phyloP scores from a whole-genome alignment of 2,113 vertebrate species.

The Menura novaehollandiae region DNA sequence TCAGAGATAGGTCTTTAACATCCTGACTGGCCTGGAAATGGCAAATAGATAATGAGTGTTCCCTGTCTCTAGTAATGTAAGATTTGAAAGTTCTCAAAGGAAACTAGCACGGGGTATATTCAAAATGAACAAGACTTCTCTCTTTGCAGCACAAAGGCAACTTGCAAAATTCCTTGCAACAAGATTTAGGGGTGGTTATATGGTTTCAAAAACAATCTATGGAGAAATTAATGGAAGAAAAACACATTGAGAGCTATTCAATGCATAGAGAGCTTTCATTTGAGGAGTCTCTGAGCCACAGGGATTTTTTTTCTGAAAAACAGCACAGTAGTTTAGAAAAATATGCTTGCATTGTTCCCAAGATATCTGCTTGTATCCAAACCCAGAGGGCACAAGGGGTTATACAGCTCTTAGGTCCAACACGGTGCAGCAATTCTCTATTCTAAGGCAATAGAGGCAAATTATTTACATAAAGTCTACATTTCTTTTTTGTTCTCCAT shows the following conservation, averaged over 20 bases:
- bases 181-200: background rate
- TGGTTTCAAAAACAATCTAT: background rate
- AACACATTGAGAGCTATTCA: background rate
- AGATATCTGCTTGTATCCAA: background rate
- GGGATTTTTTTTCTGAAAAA: background rate
- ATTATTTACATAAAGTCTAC: background rate
- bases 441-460: background rate
- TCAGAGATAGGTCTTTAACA: constrained; percentile 4
- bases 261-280: background rate
- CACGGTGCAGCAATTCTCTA: background rate
- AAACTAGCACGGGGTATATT: background rate
- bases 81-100: background rate
- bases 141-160: background rate
- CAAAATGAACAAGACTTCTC: background rate
- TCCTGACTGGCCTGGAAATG: background rate
- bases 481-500: background rate
- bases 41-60: background rate
- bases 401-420: background rate
- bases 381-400: background rate
- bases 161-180: background rate
- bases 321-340: background rate
- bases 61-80: background rate
- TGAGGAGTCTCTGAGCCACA: background rate
- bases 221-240: background rate
- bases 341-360: background rate